Conservation (phyloP, 1,140 invertebrate genomes). For the Protaetia brevitarsis region DNA sequence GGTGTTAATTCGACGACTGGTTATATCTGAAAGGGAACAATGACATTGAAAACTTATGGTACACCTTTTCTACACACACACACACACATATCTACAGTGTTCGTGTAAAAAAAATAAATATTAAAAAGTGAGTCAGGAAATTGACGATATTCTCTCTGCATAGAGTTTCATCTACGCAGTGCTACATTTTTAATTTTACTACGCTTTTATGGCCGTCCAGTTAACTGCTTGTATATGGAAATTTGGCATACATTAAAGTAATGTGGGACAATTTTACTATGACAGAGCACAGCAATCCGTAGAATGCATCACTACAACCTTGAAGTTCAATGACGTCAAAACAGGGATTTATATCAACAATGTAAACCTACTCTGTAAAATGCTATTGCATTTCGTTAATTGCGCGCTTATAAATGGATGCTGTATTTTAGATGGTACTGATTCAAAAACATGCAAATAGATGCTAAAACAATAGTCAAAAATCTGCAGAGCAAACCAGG, state of each 20-base stretch:
- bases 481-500: no score
- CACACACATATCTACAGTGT: neutral
- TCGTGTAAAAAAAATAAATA: neutral
- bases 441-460: no score
- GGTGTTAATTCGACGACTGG: neutral
- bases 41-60: neutral
- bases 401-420: no score
- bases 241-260: neutral
- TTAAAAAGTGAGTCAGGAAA: neutral
- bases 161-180: neutral
- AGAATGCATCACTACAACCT: neutral
- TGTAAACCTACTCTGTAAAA: no score
- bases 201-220: neutral
- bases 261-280: neutral
- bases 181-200: slow-evolving; percentile 15
- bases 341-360: no score
- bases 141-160: slow-evolving; percentile 2
- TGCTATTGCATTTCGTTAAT: no score
- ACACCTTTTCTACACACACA: neutral
- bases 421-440: no score
- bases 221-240: neutral
- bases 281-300: neutral
- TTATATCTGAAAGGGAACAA: neutral
- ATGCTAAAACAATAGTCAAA: no score
- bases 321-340: neutral